These are phyloP conservation scores for Drosophila nannoptera DNA, from an alignment of 1,140 invertebrate genomes.

Conservation along the genomic window DNA sequence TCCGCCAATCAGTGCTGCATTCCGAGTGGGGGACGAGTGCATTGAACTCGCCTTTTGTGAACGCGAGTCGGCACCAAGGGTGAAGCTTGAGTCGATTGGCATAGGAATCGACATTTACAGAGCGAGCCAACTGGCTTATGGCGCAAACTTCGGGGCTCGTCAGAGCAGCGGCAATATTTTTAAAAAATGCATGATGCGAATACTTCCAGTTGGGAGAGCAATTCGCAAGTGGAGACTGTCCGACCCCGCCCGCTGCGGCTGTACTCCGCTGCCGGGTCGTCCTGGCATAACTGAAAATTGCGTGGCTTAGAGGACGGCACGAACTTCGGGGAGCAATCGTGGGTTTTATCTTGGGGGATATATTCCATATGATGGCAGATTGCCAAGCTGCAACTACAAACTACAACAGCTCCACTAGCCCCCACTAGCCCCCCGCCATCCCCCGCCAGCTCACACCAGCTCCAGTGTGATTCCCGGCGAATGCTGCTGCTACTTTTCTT, in stretches of 20 bases:
- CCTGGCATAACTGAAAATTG: constrained; percentile 50
- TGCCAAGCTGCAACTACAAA: constrained; percentile 70
- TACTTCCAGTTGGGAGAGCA: constrained; percentile 52
- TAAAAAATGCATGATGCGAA: constrained; percentile 61
- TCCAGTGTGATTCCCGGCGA: constrained; percentile 50
- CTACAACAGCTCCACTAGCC: constrained; percentile 11
- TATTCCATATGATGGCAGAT: constrained; percentile 74
- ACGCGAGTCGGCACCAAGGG: background rate
- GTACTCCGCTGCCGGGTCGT: background rate
- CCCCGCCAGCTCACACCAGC: constrained; percentile 7
- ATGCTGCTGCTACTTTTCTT: constrained; percentile 9
- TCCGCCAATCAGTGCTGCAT: constrained; percentile 20
- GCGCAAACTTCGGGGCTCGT: constrained; percentile 48
- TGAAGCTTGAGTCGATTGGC: constrained; percentile 37
- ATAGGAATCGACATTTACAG: constrained; percentile 62
- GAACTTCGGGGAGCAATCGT: constrained; percentile 68
- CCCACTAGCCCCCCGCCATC: too few species aligned
- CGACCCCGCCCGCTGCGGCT: background rate
- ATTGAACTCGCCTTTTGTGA: constrained; percentile 43
- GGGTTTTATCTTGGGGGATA: constrained; percentile 68
- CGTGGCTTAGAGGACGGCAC: constrained; percentile 58
- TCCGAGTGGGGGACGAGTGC: constrained; percentile 22
- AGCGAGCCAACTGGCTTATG: constrained; percentile 43
- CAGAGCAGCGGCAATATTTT: constrained; percentile 59
- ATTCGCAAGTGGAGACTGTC: constrained; percentile 48